phyloP scores from a whole-genome alignment of 2,113 vertebrate species.

The Mormyrus iriodes region DNA sequence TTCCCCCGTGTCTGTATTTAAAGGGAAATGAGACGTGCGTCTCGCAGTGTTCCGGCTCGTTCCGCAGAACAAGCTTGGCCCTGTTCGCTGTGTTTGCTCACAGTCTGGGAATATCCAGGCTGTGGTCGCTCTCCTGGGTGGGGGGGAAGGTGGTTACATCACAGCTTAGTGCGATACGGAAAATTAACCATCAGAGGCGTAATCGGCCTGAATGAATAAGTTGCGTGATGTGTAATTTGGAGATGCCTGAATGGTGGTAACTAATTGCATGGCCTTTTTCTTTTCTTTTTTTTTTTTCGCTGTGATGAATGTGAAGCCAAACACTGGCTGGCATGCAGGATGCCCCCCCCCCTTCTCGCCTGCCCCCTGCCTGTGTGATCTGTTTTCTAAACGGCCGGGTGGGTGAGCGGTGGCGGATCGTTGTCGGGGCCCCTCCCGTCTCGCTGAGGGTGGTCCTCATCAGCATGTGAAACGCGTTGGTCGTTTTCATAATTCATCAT shows the following conservation, averaged over 20 bases:
- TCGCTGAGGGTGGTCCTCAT: not conserved
- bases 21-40: slow-evolving; percentile 42
- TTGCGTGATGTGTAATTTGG: slow-evolving; percentile 26
- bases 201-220: slow-evolving; percentile 36
- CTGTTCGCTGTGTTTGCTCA: slow-evolving; percentile 62
- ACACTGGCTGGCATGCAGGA: slow-evolving; percentile 16
- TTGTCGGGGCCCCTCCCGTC: not conserved
- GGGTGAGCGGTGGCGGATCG: not conserved
- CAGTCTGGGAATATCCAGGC: slow-evolving; percentile 46
- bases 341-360: not conserved
- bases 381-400: not conserved
- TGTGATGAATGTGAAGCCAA: slow-evolving; percentile 21
- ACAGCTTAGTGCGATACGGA: slow-evolving; percentile 56
- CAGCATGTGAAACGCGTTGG: not conserved
- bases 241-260: not conserved
- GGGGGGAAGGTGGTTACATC: slow-evolving; percentile 47
- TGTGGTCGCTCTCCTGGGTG: slow-evolving; percentile 26
- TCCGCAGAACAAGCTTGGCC: slow-evolving; percentile 57
- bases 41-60: slow-evolving; percentile 41
- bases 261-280: not conserved
- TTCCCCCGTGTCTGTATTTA: not conserved
- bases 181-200: slow-evolving; percentile 46
- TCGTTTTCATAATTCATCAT: not conserved
- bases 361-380: not conserved
- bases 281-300: not conserved